Conservation (phyloP, 2,888 invertebrate species). For the Synergus gifuensis region DNA sequence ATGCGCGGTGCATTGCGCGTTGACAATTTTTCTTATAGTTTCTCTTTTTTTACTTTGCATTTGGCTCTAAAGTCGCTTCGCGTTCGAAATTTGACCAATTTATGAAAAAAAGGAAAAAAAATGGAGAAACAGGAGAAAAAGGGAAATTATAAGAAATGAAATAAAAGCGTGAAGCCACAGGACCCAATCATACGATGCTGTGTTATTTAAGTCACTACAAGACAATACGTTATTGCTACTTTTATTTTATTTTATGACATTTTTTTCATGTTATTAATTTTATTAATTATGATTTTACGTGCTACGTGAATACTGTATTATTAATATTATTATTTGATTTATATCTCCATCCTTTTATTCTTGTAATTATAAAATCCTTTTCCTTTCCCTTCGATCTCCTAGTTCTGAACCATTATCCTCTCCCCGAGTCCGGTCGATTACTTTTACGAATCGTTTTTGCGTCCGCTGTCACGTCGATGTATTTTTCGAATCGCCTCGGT, state of each 20-base stretch:
- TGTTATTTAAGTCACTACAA: slow-evolving; percentile 77
- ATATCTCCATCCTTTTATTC: slow-evolving; percentile 51
- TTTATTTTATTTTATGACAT: slow-evolving; percentile 75
- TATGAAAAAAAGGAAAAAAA: not conserved
- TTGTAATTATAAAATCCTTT: slow-evolving; percentile 58
- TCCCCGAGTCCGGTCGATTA: slow-evolving; percentile 67
- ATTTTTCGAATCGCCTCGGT: slow-evolving; percentile 55
- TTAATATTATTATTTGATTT: slow-evolving; percentile 55
- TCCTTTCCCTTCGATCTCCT: slow-evolving; percentile 58
- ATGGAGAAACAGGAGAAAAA: not conserved
- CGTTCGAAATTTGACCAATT: not conserved
- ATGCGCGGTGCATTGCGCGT: slow-evolving; percentile 7
- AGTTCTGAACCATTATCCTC: slow-evolving; percentile 52
- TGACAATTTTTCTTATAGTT: slow-evolving; percentile 1
- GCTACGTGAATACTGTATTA: slow-evolving; percentile 63
- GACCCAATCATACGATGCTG: slow-evolving; percentile 76
- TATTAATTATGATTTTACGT: slow-evolving; percentile 73
- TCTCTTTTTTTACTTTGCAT: not conserved
- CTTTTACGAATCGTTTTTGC: slow-evolving; percentile 68
- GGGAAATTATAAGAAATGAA: slow-evolving; percentile 27
- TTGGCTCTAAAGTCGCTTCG: not conserved
- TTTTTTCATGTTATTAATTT: slow-evolving; percentile 77
- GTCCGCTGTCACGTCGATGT: slow-evolving; percentile 60
- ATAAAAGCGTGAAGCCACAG: slow-evolving; percentile 56
- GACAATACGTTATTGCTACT: slow-evolving; percentile 76